These are phyloP conservation scores for Plectrocnemia conspersa DNA, from an alignment of 1,140 invertebrate genomes.

Conservation along the genomic window DNA sequence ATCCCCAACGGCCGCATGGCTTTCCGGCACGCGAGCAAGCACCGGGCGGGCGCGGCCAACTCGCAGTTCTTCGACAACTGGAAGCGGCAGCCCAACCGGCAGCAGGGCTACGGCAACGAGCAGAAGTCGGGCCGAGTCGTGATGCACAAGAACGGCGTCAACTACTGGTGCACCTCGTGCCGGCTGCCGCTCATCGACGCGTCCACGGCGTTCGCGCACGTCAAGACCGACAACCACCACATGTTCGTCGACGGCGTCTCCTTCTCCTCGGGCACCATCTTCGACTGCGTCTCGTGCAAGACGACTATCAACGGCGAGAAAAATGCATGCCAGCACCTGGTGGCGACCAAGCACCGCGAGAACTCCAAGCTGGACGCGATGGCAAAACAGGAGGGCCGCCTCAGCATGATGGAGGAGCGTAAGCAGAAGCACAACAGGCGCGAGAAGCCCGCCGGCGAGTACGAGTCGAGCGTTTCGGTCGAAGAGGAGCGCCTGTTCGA, in stretches of 20 bases:
- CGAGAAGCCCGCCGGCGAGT: slow-evolving; percentile 11
- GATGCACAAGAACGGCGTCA: slow-evolving; percentile 13
- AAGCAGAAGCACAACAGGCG: slow-evolving; percentile 13
- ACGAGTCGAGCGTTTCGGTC: slow-evolving; percentile 8
- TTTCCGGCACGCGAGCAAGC: slow-evolving; percentile 10
- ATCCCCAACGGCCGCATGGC: slow-evolving; percentile 12
- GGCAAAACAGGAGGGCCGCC: slow-evolving; percentile 12
- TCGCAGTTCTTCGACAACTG: slow-evolving; percentile 13
- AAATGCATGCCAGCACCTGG: slow-evolving; percentile 26
- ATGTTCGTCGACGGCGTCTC: slow-evolving; percentile 22
- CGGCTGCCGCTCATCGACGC: slow-evolving; percentile 8
- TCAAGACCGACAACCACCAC: slow-evolving; percentile 18
- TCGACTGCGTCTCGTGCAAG: slow-evolving; percentile 20
- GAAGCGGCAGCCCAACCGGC: slow-evolving; percentile 16
- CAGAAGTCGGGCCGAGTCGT: slow-evolving; percentile 14
- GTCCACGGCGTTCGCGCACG: slow-evolving; percentile 21
- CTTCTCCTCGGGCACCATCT: slow-evolving; percentile 15
- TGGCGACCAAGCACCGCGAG: slow-evolving; percentile 12
- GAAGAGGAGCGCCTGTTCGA: slow-evolving; percentile 7
- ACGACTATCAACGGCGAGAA: slow-evolving; percentile 29
- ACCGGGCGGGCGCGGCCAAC: slow-evolving; percentile 9
- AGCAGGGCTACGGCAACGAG: slow-evolving; percentile 9
- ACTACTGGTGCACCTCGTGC: slow-evolving; percentile 27
- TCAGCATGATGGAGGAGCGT: slow-evolving; percentile 15
- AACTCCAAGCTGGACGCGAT: slow-evolving; percentile 12